phyloP scores from a whole-genome alignment of 1,140 invertebrate genomes.

The Euwallacea fornicatus region DNA sequence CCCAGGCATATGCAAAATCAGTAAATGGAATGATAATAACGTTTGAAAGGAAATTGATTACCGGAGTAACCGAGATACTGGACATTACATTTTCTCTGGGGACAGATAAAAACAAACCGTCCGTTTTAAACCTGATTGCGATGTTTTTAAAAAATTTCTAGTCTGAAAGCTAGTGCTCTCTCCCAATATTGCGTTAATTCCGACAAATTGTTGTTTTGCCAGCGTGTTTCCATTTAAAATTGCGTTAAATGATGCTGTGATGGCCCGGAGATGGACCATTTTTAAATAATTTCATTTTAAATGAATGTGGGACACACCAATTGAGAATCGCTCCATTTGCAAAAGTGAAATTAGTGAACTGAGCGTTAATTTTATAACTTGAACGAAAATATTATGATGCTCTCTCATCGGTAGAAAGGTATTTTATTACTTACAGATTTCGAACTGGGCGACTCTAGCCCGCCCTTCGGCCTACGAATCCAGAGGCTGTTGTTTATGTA shows the following conservation, averaged over 20 bases:
- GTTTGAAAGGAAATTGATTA: background rate
- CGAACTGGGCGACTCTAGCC: no score
- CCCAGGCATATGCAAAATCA: background rate
- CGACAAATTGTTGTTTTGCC: background rate
- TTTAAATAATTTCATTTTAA: background rate
- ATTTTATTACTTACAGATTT: no score
- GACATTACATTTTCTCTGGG: background rate
- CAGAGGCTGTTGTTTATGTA: no score
- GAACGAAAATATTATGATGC: no score
- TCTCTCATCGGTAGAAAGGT: no score
- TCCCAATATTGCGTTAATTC: constrained; percentile 1
- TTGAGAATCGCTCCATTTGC: no score
- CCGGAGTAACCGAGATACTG: background rate
- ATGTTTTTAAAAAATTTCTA: constrained; percentile 1
- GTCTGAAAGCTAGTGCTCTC: constrained; percentile 1
- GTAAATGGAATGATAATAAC: constrained; percentile 1
- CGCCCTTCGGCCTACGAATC: no score
- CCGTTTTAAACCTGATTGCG: background rate
- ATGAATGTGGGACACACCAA: no score
- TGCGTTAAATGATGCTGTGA: background rate
- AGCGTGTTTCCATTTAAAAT: background rate
- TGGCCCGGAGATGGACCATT: background rate
- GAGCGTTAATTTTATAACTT: no score
- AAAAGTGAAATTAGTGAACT: no score
- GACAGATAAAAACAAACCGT: background rate